Base-by-base conservation (phyloP, 2,113 vertebrate genomes). In the Hucho hucho region DNA sequence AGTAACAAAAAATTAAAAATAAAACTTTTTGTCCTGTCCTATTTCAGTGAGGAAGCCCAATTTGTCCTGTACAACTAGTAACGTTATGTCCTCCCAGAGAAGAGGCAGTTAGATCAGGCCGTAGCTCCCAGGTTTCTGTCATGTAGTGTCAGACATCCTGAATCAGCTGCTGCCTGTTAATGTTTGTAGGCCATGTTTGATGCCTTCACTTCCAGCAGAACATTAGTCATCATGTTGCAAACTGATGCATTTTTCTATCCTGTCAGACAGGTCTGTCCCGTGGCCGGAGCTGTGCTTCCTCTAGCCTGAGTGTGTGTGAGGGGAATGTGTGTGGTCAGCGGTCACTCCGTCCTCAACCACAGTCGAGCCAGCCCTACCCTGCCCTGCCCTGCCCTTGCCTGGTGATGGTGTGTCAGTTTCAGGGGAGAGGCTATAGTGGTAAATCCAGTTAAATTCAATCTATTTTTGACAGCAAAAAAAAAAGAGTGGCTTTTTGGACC, bases 121-220 rank as follows among this genome's bases (percentile, higher is more conserved):
- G 32, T 32, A 32, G 32, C 32, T 6, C 7, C 4, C 6, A 20
- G 65, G 6, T 18, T 18, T 32, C 29, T 67, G 65, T 32, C 65
- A 32, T 18, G 65, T 37, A 28, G 3, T 25, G 29, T 25, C 63
- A 65, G 26, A 67, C 28, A 2, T 32, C 22, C 75, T 78, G 64
- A 83, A 7, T 83, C 81, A 77, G 79, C 72, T 67, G 75, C 75
- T 78, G 28, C 56, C 69, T 53, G 69, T 47, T 66, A 66, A 7
- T 59, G 5, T 74, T 59, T 37, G 7, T 71, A 49, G 1, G 22
- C 32, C n/a, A 12, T 1, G 24, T 46, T 76, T 47, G 74, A 59
- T 5, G 22, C 67, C 81, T 76, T 68, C 66, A n/a, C 66, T 76
- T 58, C 58, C 4, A 25, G 37, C 67, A 14, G 12, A 18, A 24